Base-by-base conservation (phyloP, 2,888 invertebrate genomes). In the Parnassius orleans region DNA sequence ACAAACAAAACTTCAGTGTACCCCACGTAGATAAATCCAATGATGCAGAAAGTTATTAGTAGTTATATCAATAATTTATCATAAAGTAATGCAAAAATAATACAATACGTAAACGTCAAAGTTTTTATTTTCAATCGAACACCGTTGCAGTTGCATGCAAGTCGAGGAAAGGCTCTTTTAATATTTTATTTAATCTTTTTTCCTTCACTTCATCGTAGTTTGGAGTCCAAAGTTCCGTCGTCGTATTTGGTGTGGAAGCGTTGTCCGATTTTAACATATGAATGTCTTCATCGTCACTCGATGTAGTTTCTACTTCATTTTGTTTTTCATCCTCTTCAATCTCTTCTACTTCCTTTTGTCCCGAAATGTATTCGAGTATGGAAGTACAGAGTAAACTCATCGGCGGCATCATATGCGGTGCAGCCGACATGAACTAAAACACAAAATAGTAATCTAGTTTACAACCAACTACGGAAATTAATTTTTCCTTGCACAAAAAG, bases 401-500 rank as follows among this genome's bases (percentile, higher is more conserved):
- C 9, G 89, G 85, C 2, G 92, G 91, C 10, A 90, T 74, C 86
- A 92, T 91, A 70, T 92, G 89, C 0, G 92, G 84, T 0, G 92
- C 82, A 0, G 85, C 84, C 3, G 87, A 80, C 33, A 90, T 68
- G 56, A 92, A 85, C 92, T 92, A 79, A 15, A 84, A 83, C 70
- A 63, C 63, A 60, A 19, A 46, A 55, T 46, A 46, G 2, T 24
- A 51, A 51, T 51, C 33, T 24, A 19, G 0, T 51, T 48, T 48
- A 43, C 33, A 33, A 33, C 33, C 33, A 33, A 33, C n/a, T n/a
- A n/a, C n/a, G 33, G 33, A 33, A 33, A 33, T 33, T 33, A 7
- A 33, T 5, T 5, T 33, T 7, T 33, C 7, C 33, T 33, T 33
- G 33, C 5, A 33, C 33, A 33, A 33, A 33, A 33, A 33, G 33